A percentile compares a stretch with the other conserved stretches of the same genome.
phyloP scores from a whole-genome alignment of 2,888 invertebrate species.

The Resseliella maxima region DNA sequence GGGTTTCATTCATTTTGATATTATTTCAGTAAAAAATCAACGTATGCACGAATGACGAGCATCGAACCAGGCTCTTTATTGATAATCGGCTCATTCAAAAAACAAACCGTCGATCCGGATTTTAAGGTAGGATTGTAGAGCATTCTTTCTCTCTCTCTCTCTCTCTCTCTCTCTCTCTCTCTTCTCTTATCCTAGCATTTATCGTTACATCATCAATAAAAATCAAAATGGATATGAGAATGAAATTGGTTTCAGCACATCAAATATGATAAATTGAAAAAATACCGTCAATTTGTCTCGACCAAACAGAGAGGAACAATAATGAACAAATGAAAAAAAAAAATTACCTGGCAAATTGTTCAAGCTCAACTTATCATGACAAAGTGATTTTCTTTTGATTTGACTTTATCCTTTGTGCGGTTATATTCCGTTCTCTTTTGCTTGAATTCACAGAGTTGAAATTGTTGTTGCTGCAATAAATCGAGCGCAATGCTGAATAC shows the following conservation, averaged over 20 bases:
- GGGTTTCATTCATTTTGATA: neutral
- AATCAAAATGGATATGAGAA: neutral
- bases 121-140: slow-evolving; percentile 73
- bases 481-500: neutral
- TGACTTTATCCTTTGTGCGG: neutral
- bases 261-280: neutral
- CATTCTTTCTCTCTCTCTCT: neutral
- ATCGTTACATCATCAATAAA: neutral
- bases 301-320: too few relatives aligned
- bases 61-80: slow-evolving; percentile 82
- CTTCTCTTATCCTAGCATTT: too few relatives aligned
- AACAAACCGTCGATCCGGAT: slow-evolving; percentile 77
- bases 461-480: neutral
- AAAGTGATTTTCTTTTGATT: slow-evolving; percentile 37
- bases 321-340: neutral
- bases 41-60: slow-evolving; percentile 83
- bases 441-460: slow-evolving; percentile 13
- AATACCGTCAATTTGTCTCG: neutral
- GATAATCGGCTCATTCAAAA: slow-evolving; percentile 83
- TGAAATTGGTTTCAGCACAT: neutral
- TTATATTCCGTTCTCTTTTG: neutral
- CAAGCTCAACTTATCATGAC: neutral
- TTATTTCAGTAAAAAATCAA: slow-evolving; percentile 71
- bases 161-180: neutral
- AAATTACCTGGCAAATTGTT: neutral